Base-by-base conservation (phyloP, 2,888 invertebrate genomes). In the Cephus rjabovi region DNA sequence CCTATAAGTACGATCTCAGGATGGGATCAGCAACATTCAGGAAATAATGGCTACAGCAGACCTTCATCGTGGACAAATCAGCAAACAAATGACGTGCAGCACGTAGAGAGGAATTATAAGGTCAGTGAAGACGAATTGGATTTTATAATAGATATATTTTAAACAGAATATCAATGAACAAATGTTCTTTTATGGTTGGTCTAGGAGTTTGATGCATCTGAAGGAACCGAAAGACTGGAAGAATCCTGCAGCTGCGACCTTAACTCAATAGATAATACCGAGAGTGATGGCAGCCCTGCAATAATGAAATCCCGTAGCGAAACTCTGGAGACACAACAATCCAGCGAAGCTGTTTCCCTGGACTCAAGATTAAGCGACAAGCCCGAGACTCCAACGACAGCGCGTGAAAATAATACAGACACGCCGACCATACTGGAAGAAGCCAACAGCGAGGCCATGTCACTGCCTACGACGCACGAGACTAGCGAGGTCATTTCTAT, bases 1-100 rank as follows among this genome's bases (percentile, higher is more conserved):
- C 98, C 98, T 31, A 98, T 98, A 84, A 98, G 98, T 90, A 99
- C 98, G 74, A 98, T 98, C 87, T 98, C 98, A 0, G 98, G 98
- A 77, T 97, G 97, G 97, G 97, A 97, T 90, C 95, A 96, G 69
- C 95, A 94, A 80, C 91, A 91, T 83, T 88, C 89, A 12, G 89
- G 88, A 23, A 91, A 87, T 82, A 91, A 91, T 80, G 91, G 90
- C 11, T 91, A 90, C 81, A 90, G 79, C 79, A 88, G 87, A 83
- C 89, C 89, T 12, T 80, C 86, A 11, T 86, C 86, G 56, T 91
- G 91, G 91, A 86, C 80, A 78, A 90, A 89, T 84, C 90, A 88
- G 76, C 90, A 89, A 68, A 84, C 89, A 75, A 87, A 88, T 69
- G 89, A 91, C 75, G 85, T 86, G 74, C 90, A 90, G 76, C 87